Evolutionary conservation across 1,140 invertebrate genomes (phyloP), one percentile per base, ranked within the genome.

Genomic region (Pseudomyrmex dendroicus): DNA sequence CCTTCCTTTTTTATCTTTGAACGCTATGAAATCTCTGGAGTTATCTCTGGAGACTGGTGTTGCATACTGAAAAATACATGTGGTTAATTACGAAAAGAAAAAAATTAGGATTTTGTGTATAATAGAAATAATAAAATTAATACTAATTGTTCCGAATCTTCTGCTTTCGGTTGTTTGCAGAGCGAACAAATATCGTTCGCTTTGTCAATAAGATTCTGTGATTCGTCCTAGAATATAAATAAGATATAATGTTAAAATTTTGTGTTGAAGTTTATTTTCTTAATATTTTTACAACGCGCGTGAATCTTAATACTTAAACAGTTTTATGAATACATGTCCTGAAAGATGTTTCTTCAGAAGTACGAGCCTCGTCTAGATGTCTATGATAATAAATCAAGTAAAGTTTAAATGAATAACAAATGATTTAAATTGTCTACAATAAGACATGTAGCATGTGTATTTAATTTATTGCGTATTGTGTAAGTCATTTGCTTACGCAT

Each of bases 1-100:
- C 46, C 56, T 76, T 15, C 78, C 87, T 12, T 54, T 77, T 13
- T 57, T 85, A 1, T 83, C 74, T 22, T 17, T 85, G 8, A 73
- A 73, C 22, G 76, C 15, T 15, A 0, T 72, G 20, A 56, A 83
- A 44, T 68, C 83, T 50, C 52, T 68, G 17, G 25, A 35, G 2
- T 54, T 62, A 15, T 48, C 46, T 25, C 2, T 25, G 1, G 50
- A 9, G 9, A 8, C 48, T 15, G 48, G 4, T 3, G 61, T 78
- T 7, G 25, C 25, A 0, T 12, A 78, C 67, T 59, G 10, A 12
- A 63, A 78, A 68, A 12, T 0, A 66, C 20, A 0, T 12, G 5
- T 7, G 35, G 5, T 7, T 25, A 25, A 3, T 25, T 35, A 35
- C 35, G 5, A 35, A 35, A 5, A 35, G 35, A 35, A 35, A 35